Evolutionary conservation across 2,113 vertebrate genomes (phyloP), one percentile per base, ranked within the genome.

Genomic region (Neogale vison): DNA sequence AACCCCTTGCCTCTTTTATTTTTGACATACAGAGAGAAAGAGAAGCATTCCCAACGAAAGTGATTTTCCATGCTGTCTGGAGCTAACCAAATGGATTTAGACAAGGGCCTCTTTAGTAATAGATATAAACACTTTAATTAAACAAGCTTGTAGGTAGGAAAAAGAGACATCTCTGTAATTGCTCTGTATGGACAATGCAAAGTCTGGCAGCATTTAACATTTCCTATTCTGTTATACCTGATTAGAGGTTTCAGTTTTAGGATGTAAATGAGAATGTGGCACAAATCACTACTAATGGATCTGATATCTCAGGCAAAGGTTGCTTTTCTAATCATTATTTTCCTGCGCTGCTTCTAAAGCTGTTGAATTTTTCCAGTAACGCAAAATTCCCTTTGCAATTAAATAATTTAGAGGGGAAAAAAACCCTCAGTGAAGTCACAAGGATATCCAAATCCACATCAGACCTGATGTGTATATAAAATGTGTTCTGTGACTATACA

Each of bases 321-420:
- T 63, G 34, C 31, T 95, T 92, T 39, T 89, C 91, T 96, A 95
- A 96, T 93, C 84, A 86, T 95, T 96, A 89, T 95, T 98, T 97
- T 97, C 67, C 42, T 90, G n/a, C 72, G 63, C 10, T 90, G 24
- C 83, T 96, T 96, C 79, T 96, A 90, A 92, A 90, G 61, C 72
- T 87, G 21, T 89, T 93, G 57, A 95, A 47, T 90, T 84, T 52
- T 92, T n/a, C 61, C 47, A 29, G 31, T 65, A 45, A 72, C 34
- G 14, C 45, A 90, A 90, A 61, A 95, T 97, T 97, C 31, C 31
- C 36, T 92, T 95, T 87, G 69, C 69, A 92, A 90, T 90, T 95
- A 87, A 91, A 91, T 96, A 96, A 97, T 90, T 93, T 93, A 96
- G 79, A 91, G 67, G 47, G 92, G 14, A 86, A 95, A 10, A 82